These are phyloP conservation scores for Entomyzon cyanotis DNA, from an alignment of 2,113 vertebrate genomes.

Conservation along the genomic window DNA sequence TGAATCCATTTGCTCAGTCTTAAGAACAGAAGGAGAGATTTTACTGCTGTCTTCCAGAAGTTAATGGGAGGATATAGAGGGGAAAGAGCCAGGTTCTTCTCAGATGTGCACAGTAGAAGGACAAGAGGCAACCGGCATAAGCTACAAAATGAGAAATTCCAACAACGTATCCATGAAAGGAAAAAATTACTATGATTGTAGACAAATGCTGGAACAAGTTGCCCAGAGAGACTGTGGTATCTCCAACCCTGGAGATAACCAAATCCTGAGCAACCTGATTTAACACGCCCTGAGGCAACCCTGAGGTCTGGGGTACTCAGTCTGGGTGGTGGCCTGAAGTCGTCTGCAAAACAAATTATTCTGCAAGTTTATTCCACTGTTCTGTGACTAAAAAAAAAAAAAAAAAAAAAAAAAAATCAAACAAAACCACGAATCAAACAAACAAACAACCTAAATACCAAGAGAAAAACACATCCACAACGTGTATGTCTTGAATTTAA, in stretches of 20 bases:
- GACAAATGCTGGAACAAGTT: background rate
- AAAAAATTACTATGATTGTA: background rate
- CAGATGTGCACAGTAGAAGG: background rate
- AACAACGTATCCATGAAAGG: background rate
- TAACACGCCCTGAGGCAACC: accelerated
- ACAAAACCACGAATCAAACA: background rate
- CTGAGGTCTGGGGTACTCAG: background rate
- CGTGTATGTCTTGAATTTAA: background rate
- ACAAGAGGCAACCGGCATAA: background rate
- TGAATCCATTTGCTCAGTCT: background rate
- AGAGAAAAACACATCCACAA: background rate
- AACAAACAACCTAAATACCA: background rate
- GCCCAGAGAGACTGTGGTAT: background rate
- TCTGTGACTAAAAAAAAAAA: background rate
- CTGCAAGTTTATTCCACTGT: background rate
- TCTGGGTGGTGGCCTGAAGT: background rate
- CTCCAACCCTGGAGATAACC: background rate
- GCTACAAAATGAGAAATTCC: background rate
- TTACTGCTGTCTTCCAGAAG: background rate
- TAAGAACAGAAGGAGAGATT: background rate
- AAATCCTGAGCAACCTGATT: background rate
- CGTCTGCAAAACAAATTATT: background rate
- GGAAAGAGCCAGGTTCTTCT: background rate
- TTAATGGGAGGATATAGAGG: background rate
- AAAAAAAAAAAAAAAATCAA: background rate